These are phyloP conservation scores for Caenorhabditis latens DNA, from an alignment of 1,140 invertebrate genomes.

Conservation along the genomic window DNA sequence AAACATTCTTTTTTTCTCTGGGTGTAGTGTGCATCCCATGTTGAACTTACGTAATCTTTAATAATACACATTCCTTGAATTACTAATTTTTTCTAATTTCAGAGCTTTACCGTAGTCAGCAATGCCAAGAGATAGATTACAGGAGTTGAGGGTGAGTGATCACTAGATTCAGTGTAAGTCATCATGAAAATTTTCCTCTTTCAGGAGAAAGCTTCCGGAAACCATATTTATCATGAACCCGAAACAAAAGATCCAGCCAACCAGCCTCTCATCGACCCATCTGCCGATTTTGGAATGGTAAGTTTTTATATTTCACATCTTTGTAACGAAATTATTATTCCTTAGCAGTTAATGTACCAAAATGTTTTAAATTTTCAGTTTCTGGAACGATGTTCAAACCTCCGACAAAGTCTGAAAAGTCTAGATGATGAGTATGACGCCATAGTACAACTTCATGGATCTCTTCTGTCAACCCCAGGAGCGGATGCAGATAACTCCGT, in stretches of 20 bases:
- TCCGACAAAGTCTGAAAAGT: background rate
- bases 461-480: constrained; percentile 7
- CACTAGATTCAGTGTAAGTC: too few species aligned
- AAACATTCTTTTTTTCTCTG: too few species aligned
- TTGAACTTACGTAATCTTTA: too few species aligned
- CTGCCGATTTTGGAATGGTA: constrained; percentile 15
- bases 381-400: constrained; percentile 26
- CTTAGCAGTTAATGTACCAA: background rate
- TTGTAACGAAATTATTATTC: background rate
- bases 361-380: background rate
- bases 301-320: background rate
- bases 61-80: background rate
- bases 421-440: constrained; percentile 10
- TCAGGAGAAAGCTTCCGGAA: background rate
- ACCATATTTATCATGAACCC: too few species aligned
- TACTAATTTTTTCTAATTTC: background rate
- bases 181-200: background rate
- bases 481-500: constrained; percentile 22
- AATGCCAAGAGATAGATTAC: constrained; percentile 39
- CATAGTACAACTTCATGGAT: constrained; percentile 9
- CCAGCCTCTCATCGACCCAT: background rate
- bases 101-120: constrained; percentile 4
- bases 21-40: too few species aligned
- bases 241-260: background rate
- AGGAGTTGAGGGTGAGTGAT: background rate